Conservation (phyloP, 2,888 invertebrate species). For the Microdon myrmicae region DNA sequence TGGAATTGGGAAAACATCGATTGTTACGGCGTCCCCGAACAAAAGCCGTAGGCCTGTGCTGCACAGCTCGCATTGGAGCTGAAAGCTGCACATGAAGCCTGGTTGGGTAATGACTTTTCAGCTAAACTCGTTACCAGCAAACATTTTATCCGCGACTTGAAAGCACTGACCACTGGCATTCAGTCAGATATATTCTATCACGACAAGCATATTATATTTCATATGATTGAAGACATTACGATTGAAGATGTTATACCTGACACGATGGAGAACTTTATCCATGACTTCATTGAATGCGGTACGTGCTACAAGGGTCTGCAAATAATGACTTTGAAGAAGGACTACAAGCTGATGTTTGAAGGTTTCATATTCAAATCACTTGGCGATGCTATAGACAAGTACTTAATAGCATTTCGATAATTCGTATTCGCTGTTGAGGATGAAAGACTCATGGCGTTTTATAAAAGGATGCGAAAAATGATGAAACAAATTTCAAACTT, state of each 20-base stretch:
- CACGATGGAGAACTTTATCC: slow-evolving; percentile 65
- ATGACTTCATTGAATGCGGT: slow-evolving; percentile 63
- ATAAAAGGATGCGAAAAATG: slow-evolving; percentile 56
- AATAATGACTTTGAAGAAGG: slow-evolving; percentile 57
- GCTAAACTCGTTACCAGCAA: slow-evolving; percentile 53
- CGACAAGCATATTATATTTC: slow-evolving; percentile 67
- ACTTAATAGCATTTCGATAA: slow-evolving; percentile 71
- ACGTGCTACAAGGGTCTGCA: slow-evolving; percentile 61
- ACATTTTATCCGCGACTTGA: slow-evolving; percentile 59
- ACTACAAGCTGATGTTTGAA: slow-evolving; percentile 58
- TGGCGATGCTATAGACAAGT: slow-evolving; percentile 72
- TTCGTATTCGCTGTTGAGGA: slow-evolving; percentile 58
- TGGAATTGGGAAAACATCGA: slow-evolving; percentile 59
- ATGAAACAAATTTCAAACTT: slow-evolving; percentile 60
- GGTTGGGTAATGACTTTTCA: slow-evolving; percentile 43
- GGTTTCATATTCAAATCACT: slow-evolving; percentile 68
- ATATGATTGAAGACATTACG: slow-evolving; percentile 67
- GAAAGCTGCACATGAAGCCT: slow-evolving; percentile 50
- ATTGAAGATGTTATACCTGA: slow-evolving; percentile 68
- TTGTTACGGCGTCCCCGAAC: slow-evolving; percentile 52
- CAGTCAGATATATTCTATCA: slow-evolving; percentile 70
- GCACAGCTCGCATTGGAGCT: slow-evolving; percentile 53
- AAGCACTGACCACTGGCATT: slow-evolving; percentile 68
- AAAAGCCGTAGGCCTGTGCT: slow-evolving; percentile 56
- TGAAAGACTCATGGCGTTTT: slow-evolving; percentile 57